These are phyloP conservation scores for Rhinichthys klamathensis DNA, from an alignment of 2,113 vertebrate species.

Conservation along the genomic window DNA sequence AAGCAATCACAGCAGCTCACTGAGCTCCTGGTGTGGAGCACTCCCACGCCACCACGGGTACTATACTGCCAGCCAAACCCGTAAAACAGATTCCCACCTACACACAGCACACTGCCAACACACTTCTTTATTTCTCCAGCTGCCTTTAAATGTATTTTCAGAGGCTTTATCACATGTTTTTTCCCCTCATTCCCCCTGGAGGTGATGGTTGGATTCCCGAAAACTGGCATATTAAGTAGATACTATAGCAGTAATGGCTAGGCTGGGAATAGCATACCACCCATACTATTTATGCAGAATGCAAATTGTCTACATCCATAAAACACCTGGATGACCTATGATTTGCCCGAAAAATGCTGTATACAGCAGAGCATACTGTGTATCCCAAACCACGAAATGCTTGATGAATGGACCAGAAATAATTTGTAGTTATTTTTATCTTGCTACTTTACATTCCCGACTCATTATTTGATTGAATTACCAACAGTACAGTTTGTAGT, in stretches of 20 bases:
- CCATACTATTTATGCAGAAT: not conserved
- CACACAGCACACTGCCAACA: conserved; percentile 46
- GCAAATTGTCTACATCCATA: not conserved
- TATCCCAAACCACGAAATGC: not conserved
- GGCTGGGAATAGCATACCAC: not conserved
- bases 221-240: conserved; percentile 11
- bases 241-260: not conserved
- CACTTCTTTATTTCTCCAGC: conserved; percentile 48
- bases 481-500: too few species aligned
- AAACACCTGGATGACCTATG: not conserved
- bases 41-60: conserved; percentile 43
- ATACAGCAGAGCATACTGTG: not conserved
- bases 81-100: conserved; percentile 54
- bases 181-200: not conserved
- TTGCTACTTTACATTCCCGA: not conserved
- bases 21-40: conserved; percentile 41
- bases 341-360: not conserved
- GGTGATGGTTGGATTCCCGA: not conserved
- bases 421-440: not conserved
- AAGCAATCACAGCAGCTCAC: conserved; percentile 37
- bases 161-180: conserved; percentile 39
- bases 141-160: conserved; percentile 61
- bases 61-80: conserved; percentile 37
- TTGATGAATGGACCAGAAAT: not conserved
- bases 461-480: not conserved